A percentile compares a stretch with the other conserved stretches of the same genome.
phyloP scores from a whole-genome alignment of 2,113 vertebrate species.

The Eulemur macaco region DNA sequence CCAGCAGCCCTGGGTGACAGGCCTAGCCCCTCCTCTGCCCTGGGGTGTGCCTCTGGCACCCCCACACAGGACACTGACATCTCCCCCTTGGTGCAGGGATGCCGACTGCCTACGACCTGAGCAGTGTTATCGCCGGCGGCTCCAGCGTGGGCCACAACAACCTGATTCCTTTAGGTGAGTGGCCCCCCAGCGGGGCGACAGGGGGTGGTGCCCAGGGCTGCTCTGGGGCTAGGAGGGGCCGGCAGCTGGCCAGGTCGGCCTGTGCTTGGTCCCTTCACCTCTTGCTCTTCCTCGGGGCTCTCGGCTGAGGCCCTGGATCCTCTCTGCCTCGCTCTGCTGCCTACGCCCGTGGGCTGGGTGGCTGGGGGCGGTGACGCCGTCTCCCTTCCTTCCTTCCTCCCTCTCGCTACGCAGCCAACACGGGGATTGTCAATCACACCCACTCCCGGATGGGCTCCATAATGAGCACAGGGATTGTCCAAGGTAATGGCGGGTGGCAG shows the following conservation, averaged over 20 bases:
- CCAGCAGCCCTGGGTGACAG: neutral
- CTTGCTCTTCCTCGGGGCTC: constrained; percentile 33
- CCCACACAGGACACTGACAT: neutral
- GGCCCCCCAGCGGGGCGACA: neutral
- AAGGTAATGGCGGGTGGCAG: constrained; percentile 85
- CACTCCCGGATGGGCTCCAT: constrained; percentile 98
- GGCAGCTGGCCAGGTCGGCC: neutral
- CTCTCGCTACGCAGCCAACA: constrained; percentile 89
- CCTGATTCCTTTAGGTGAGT: constrained; percentile 94
- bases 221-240: neutral
- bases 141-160: constrained; percentile 94
- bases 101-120: constrained; percentile 95
- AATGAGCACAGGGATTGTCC: constrained; percentile 97
- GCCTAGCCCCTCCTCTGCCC: neutral
- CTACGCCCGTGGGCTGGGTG: neutral
- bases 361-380: constrained; percentile 63
- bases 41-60: too few relatives aligned
- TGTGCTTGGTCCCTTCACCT: neutral
- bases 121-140: constrained; percentile 93
- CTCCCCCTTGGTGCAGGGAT: constrained; percentile 84
- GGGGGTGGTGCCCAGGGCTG: neutral
- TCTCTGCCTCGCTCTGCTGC: constrained; percentile 35
- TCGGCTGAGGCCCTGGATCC: neutral
- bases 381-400: constrained; percentile 59
- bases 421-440: constrained; percentile 96